phyloP scores from a whole-genome alignment of 2,797 vertebrate genomes.

The Merluccius polli region DNA sequence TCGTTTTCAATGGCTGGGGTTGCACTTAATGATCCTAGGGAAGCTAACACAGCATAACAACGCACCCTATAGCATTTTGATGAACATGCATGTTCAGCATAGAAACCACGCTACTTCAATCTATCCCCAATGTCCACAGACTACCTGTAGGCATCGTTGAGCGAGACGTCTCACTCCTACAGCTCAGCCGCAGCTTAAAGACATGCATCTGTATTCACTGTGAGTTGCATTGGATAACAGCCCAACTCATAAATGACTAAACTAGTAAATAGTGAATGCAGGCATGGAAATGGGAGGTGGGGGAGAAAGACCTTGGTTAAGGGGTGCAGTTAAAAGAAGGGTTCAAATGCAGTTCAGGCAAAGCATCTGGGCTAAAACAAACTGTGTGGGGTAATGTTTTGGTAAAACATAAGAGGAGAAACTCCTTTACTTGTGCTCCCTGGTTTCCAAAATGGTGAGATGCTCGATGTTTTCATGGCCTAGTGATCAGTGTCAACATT shows the following conservation, averaged over 20 bases:
- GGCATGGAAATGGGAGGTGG: neutral
- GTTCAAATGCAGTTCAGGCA: neutral
- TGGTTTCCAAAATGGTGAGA: conserved; percentile 12
- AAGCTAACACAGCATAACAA: conserved; percentile 53
- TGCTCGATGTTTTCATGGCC: conserved; percentile 23
- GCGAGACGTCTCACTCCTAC: neutral
- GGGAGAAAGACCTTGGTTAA: neutral
- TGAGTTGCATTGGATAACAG: neutral
- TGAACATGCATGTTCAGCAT: neutral
- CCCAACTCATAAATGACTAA: neutral
- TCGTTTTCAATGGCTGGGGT: conserved; percentile 55
- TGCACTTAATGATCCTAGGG: conserved; percentile 52
- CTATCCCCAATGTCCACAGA: neutral
- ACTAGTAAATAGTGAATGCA: neutral
- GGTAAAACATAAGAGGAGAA: neutral
- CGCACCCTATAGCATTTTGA: neutral
- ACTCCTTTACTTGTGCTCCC: neutral
- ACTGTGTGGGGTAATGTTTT: neutral
- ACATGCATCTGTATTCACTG: neutral
- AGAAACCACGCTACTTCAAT: neutral
- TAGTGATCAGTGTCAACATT: conserved; percentile 30
- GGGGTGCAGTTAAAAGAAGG: neutral
- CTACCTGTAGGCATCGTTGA: neutral
- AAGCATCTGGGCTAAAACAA: neutral
- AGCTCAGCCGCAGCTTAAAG: neutral